Evolutionary conservation across 2,888 invertebrate species (phyloP).

Genomic region (Drosophila limbata): DNA sequence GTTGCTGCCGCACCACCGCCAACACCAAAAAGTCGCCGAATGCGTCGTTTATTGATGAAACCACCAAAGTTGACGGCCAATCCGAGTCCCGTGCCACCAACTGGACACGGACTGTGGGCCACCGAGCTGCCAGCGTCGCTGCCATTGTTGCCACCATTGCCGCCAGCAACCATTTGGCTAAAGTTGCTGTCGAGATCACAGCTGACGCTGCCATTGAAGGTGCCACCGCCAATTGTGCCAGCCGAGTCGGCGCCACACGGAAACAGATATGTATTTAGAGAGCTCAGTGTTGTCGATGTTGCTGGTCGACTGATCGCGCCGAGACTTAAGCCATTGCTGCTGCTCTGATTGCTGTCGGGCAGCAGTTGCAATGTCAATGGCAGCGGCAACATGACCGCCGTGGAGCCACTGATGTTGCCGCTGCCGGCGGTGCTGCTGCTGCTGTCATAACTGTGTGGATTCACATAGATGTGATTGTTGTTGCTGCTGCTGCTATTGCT

Average conservation of each 20-base stretch:
- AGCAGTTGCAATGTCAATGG: slow-evolving; percentile 41
- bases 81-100: slow-evolving; percentile 56
- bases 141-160: slow-evolving; percentile 64
- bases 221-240: slow-evolving; percentile 77
- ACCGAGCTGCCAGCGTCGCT: slow-evolving; percentile 60
- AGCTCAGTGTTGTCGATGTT: slow-evolving; percentile 83
- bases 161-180: slow-evolving; percentile 82
- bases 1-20: slow-evolving; percentile 48
- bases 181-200: slow-evolving; percentile 84
- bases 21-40: slow-evolving; percentile 79
- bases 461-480: slow-evolving; percentile 84
- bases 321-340: slow-evolving; percentile 48
- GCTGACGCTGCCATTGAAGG: slow-evolving; percentile 79
- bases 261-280: slow-evolving; percentile 84
- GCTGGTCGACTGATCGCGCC: slow-evolving; percentile 64
- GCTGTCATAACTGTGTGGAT: slow-evolving; percentile 84
- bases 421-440: slow-evolving; percentile 77
- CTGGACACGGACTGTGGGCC: slow-evolving; percentile 42
- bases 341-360: slow-evolving; percentile 41
- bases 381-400: slow-evolving; percentile 66
- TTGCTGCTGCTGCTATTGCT: slow-evolving; percentile 61
- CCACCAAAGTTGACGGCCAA: slow-evolving; percentile 60
- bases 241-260: slow-evolving; percentile 81
- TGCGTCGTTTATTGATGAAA: slow-evolving; percentile 81
- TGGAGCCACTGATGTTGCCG: slow-evolving; percentile 77